Base-by-base conservation (phyloP, 2,113 vertebrate species). In the Perca flavescens region DNA sequence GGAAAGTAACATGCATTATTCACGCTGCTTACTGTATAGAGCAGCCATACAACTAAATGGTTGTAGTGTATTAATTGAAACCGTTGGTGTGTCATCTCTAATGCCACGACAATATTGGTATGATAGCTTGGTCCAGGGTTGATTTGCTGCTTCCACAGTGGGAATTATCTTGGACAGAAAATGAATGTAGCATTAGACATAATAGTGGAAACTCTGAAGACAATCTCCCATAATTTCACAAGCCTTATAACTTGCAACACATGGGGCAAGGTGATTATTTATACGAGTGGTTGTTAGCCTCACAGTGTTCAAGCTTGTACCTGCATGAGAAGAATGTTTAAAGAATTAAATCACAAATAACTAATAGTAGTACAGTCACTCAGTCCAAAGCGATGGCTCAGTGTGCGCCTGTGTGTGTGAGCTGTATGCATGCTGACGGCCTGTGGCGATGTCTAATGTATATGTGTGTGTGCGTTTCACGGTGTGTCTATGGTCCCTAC, bases 401-500 rank as follows among this genome's bases (percentile, higher is more conserved):
- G 4, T 28, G 63, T n/a, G 4, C 2, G 17, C 28, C 3, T 52
- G 19, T 64, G 47, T 54, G 58, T 40, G 52, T 66, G 40, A 60
- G 46, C 31, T 47, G 6, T 12, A 15, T 22, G 34, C 36, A 43
- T 40, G 17, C 34, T n/a, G 2, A 63, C 13, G 2, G 5, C 54
- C 56, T 57, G 15, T 47, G 14, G n/a, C 4, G 4, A 11, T 64
- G 34, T 63, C 28, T 22, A 10, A 3, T 65, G 40, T 65, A 22
- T 40, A 4, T 28, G 0, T 49, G 50, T 64, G 7, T n/a, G 11
- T 31, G 46, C 28, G 25, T 61, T 60, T 71, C 15, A 31, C 8
- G 11, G 21, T 34, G 43, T 56, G 65, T 82, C 1, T 25, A 58
- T 2, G 34, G 22, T 68, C 15, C 89, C 6, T 94, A 99, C 97